phyloP scores from a whole-genome alignment of 2,888 invertebrate species.

The Eristalinus sepulchralis region DNA sequence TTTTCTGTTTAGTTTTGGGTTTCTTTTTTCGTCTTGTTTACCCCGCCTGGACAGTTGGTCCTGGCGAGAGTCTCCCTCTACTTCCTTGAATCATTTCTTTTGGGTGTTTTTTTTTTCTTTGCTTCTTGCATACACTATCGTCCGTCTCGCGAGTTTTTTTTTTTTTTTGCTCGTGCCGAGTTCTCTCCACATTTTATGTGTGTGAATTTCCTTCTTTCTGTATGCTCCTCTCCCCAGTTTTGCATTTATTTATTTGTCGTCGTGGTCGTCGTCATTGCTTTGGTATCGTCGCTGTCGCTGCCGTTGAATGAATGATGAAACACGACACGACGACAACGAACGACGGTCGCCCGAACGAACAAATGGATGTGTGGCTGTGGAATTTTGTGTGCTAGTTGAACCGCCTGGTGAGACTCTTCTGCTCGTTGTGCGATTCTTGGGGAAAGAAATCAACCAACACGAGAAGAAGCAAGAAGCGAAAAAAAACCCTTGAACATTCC shows the following conservation, averaged over 20 bases:
- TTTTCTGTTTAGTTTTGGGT: constrained; percentile 1
- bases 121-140: constrained; percentile 61
- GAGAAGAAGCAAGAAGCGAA: neutral
- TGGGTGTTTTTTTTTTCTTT: constrained; percentile 51
- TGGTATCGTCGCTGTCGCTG: constrained; percentile 65
- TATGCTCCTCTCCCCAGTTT: constrained; percentile 65
- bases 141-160: constrained; percentile 69
- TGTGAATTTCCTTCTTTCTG: constrained; percentile 70
- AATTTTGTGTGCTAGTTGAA: constrained; percentile 62
- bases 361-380: constrained; percentile 63
- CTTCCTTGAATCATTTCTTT: constrained; percentile 69
- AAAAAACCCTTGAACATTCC: constrained; percentile 74
- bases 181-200: constrained; percentile 69
- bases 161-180: constrained; percentile 71
- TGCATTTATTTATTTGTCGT: constrained; percentile 68
- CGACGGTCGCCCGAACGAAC: constrained; percentile 49
- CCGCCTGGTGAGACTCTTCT: constrained; percentile 62
- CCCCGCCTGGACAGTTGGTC: constrained; percentile 48
- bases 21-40: constrained; percentile 10
- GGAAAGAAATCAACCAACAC: constrained; percentile 25
- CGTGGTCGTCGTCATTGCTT: constrained; percentile 52
- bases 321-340: constrained; percentile 43
- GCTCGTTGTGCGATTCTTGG: constrained; percentile 51
- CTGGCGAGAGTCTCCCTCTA: constrained; percentile 53
- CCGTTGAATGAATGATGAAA: constrained; percentile 72